Evolutionary conservation across 2,888 invertebrate genomes (phyloP).

Genomic region (Dorcus hopei): DNA sequence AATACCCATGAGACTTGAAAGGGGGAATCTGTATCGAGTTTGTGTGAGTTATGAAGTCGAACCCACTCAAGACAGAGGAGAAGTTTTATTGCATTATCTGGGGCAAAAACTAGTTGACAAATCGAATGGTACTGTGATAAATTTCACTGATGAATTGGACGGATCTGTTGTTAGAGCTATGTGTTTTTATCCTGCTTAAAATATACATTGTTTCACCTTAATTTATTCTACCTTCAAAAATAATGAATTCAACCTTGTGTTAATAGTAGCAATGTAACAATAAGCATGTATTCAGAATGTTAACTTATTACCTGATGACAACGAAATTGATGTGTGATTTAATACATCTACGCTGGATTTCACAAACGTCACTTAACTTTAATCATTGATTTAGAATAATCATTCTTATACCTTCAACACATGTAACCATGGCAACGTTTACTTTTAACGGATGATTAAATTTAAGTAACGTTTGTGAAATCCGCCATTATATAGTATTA

Average conservation of each 20-base stretch:
- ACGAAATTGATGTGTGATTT: neutral
- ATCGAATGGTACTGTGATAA: constrained; percentile 26
- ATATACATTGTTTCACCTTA: neutral
- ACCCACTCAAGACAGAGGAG: constrained; percentile 21
- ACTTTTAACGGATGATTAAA: too few relatives aligned
- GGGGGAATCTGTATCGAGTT: constrained; percentile 34
- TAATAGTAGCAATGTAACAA: too few relatives aligned
- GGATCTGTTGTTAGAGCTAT: constrained; percentile 40
- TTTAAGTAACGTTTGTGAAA: too few relatives aligned
- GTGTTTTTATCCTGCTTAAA: constrained; percentile 35
- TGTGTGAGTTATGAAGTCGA: constrained; percentile 31
- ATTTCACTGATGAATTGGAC: constrained; percentile 35
- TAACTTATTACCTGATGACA: neutral
- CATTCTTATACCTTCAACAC: too few relatives aligned
- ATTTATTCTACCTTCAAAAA: too few relatives aligned
- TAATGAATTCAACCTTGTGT: too few relatives aligned
- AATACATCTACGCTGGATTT: too few relatives aligned
- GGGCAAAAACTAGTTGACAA: constrained; percentile 29
- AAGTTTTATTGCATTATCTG: constrained; percentile 37
- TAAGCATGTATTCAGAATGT: too few relatives aligned
- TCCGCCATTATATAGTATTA: too few relatives aligned
- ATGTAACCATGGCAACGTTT: too few relatives aligned
- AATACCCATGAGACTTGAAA: constrained; percentile 31
- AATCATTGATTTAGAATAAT: too few relatives aligned
- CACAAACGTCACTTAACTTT: too few relatives aligned